These are phyloP conservation scores for Prinia subflava DNA, from an alignment of 2,113 vertebrate species.

Conservation along the genomic window DNA sequence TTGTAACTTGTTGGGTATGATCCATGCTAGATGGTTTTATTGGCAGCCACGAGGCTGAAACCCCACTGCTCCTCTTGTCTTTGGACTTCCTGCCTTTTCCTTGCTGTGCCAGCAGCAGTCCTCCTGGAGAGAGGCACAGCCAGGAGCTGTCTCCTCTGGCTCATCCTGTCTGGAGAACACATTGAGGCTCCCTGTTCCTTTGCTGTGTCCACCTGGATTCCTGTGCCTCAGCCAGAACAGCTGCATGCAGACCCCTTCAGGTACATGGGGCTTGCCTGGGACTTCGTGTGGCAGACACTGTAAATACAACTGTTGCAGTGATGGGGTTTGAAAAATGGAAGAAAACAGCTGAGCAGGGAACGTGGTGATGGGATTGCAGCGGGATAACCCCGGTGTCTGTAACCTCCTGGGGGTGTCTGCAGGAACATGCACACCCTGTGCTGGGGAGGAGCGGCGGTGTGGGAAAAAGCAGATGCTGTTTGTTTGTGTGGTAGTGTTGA, in stretches of 20 bases:
- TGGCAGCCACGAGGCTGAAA: not conserved
- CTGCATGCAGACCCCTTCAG: not conserved
- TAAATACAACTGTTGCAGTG: not conserved
- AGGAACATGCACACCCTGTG: not conserved
- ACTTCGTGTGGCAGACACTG: not conserved
- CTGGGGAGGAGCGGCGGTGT: not conserved
- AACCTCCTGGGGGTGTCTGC: not conserved
- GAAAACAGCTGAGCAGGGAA: not conserved
- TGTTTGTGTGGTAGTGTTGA: not conserved
- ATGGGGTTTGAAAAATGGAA: not conserved
- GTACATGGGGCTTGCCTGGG: not conserved
- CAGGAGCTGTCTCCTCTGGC: not conserved
- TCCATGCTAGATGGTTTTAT: constrained; percentile 13
- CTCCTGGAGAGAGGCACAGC: not conserved
- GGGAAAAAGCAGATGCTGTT: not conserved
- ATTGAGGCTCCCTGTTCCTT: not conserved
- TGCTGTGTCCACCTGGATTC: not conserved
- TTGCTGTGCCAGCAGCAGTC: not conserved
- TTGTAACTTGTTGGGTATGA: not conserved
- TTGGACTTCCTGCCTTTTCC: constrained; percentile 12
- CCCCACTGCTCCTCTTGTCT: not conserved
- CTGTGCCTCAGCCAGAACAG: not conserved
- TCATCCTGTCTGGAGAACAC: not conserved
- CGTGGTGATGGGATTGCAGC: accelerated
- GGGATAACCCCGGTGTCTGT: not conserved